Percentiles rank a stretch among this genome's conserved stretches.
These are phyloP conservation scores for Syrrhaptes paradoxus DNA, from an alignment of 2,113 vertebrate genomes.

Conservation along the genomic window DNA sequence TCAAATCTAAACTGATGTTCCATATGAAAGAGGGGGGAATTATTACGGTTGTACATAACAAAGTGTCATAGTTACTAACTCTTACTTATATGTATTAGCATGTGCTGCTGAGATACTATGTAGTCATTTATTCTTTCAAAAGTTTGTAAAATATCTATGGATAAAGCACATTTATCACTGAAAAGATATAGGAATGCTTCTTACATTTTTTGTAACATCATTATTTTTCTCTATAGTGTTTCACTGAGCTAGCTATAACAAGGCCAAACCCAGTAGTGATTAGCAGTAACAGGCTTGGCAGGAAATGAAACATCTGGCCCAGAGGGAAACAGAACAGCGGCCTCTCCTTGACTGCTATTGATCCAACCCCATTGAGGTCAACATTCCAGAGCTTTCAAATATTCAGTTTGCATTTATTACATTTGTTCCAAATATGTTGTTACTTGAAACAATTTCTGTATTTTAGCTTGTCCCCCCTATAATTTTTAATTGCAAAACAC, in stretches of 20 bases:
- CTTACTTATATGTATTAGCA: neutral
- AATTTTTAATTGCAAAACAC: neutral
- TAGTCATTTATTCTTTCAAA: neutral
- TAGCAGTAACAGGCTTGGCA: neutral
- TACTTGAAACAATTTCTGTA: conserved; percentile 7
- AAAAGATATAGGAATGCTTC: neutral
- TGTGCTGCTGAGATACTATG: neutral
- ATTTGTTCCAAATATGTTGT: neutral
- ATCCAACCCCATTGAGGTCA: conserved; percentile 23
- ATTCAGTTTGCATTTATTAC: conserved; percentile 7
- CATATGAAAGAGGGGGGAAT: neutral
- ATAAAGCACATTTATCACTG: neutral
- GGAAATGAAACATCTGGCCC: neutral
- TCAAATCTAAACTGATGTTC: neutral
- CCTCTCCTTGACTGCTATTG: conserved; percentile 34
- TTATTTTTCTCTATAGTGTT: neutral
- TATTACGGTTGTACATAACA: neutral
- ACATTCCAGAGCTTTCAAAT: neutral
- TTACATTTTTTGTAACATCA: neutral
- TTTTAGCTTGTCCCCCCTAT: neutral
- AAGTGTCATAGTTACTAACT: neutral
- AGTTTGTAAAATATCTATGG: neutral
- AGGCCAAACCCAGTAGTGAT: neutral
- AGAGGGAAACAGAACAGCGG: neutral
- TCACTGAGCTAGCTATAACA: neutral